A percentile compares a stretch with the other conserved stretches of the same genome.
These are phyloP conservation scores for Cromileptes altivelis DNA, from an alignment of 2,113 vertebrate species.

Conservation along the genomic window DNA sequence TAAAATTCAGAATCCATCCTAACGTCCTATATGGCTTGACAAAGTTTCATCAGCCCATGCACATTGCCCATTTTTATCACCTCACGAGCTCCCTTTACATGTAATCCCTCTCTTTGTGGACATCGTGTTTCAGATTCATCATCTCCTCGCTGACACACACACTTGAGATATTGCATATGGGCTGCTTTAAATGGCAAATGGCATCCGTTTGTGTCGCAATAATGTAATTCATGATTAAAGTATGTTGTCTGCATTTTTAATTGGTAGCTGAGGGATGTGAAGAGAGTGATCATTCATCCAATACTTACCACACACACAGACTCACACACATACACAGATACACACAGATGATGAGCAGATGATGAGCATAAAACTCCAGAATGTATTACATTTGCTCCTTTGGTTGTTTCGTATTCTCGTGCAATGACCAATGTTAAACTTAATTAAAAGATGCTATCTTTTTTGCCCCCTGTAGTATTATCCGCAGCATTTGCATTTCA, in stretches of 20 bases:
- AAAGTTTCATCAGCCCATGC: background rate
- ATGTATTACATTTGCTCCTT: background rate
- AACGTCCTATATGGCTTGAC: background rate
- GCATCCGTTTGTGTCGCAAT: conserved; percentile 11
- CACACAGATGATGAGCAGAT: background rate
- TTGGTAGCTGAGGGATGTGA: conserved; percentile 10
- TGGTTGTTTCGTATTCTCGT: background rate
- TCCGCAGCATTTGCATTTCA: background rate
- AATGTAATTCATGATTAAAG: conserved; percentile 20
- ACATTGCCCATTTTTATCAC: background rate
- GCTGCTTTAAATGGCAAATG: background rate
- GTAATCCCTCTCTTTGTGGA: background rate
- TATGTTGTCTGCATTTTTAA: conserved; percentile 38
- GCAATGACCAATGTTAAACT: background rate
- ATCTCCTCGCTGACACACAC: conserved; percentile 9
- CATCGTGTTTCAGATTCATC: background rate
- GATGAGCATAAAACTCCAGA: background rate
- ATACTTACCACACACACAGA: background rate
- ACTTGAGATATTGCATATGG: conserved; percentile 5
- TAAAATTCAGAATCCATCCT: background rate
- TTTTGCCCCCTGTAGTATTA: conserved; percentile 4
- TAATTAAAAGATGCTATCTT: background rate
- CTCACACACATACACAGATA: background rate
- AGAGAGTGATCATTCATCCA: conserved; percentile 14
- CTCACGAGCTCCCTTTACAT: background rate